Evolutionary conservation across 2,888 invertebrate genomes (phyloP).

Genomic region (Epistrophe grossulariae): DNA sequence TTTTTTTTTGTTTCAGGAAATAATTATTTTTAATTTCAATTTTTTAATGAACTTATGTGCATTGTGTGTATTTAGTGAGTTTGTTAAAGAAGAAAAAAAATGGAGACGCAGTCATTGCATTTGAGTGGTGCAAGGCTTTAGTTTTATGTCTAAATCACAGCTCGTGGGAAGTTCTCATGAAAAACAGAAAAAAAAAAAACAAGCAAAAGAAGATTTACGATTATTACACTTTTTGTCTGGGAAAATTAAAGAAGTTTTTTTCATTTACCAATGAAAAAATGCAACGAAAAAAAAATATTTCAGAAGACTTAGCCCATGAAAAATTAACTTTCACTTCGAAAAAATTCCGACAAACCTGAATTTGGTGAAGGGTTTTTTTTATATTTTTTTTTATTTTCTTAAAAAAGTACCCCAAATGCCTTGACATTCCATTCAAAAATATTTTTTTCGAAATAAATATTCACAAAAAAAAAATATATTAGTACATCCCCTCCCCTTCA

Average conservation of each 20-base stretch:
- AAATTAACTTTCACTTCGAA: too few species aligned
- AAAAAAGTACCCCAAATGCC: too few species aligned
- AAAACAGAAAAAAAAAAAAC: conserved; percentile 7
- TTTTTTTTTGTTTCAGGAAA: conserved; percentile 30
- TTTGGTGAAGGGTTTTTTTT: too few species aligned
- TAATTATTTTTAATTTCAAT: conserved; percentile 52
- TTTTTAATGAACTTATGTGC: conserved; percentile 41
- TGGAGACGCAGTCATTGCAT: conserved; percentile 55
- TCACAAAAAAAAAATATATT: too few species aligned
- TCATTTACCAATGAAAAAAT: not conserved
- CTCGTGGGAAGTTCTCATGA: conserved; percentile 67
- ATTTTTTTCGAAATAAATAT: too few species aligned
- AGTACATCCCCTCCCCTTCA: too few species aligned
- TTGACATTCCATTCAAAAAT: too few species aligned
- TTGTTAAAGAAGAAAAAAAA: not conserved
- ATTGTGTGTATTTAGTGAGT: not conserved
- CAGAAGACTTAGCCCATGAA: too few species aligned
- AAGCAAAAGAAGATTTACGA: conserved; percentile 20
- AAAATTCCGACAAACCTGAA: too few species aligned
- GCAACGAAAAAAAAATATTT: not conserved
- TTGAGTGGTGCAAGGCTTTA: not conserved
- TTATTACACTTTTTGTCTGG: conserved; percentile 54
- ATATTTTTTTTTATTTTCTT: too few species aligned
- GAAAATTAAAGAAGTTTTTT: conserved; percentile 19
- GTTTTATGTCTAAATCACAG: conserved; percentile 54